Base-by-base conservation (phyloP, 2,797 vertebrate genomes). In the Selene dorsalis region DNA sequence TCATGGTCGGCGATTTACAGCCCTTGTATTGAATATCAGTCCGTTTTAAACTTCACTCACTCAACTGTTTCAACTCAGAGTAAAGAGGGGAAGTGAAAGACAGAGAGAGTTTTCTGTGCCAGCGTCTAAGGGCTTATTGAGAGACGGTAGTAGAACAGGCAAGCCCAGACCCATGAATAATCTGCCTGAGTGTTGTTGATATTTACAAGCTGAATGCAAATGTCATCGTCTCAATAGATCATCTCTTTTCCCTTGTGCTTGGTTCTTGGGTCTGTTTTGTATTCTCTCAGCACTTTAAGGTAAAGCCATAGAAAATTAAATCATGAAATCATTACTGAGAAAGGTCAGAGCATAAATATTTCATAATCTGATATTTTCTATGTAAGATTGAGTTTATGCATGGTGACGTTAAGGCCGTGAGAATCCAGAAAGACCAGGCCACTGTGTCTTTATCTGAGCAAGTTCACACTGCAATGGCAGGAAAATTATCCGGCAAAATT, bases 341-440 rank as follows among this genome's bases (percentile, higher is more conserved):
- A 94, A 94, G 92, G 93, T 94, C 93, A 94, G 77, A 84, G 86
- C 89, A 94, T 94, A 94, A 94, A 94, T 94, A 94, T 94, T 94
- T 94, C 91, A 94, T 94, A 89, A 93, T 92, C 84, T 93, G 91
- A 90, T 94, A 92, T 93, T 94, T 94, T 92, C 87, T 55, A 22
- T 86, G 85, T 90, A 65, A 62, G 85, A 90, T 65, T 83, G 88
- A 84, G 89, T 92, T 91, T 90, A 77, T 88, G 86, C 85, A 68
- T 4, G 61, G 56, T 48, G 85, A 87, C 66, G 69, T 80, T 81
- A 57, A 69, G 61, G 84, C 74, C 57, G 68, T 39, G 67, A 73
- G 73, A 78, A 73, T 58, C 47, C 41, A 74, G 76, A 79, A 76
- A 84, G 72, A 80, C 69, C 80, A 52, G 32, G 65, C 78, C 43